Evolutionary conservation across 2,797 vertebrate species (phyloP), one percentile per base, ranked within the genome.

Genomic region (Sarcoramphus papa): DNA sequence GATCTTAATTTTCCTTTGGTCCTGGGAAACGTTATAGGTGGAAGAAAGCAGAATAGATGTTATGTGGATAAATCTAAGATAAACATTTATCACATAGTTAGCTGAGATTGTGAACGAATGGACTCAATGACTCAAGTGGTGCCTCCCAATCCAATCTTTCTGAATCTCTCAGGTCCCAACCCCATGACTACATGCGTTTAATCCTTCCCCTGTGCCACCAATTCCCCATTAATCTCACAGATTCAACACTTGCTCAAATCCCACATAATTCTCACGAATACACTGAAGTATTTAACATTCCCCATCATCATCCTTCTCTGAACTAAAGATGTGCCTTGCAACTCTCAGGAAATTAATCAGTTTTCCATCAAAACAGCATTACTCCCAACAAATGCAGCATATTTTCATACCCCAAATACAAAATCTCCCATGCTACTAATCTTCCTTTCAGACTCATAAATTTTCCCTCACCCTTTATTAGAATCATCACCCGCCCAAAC

Each of bases 381-480:
- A n/a, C 27, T 79, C 37, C 41, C 37, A 18, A 90, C 19, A 93
- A 91, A 86, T 41, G 40, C 67, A 90, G 31, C 30, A 9, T 89
- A 79, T 89, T 93, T 92, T 92, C 80, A 85, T 91, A 78, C 7
- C 19, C 50, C 33, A 47, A 74, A 56, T 47, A 82, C 57, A 89
- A 79, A 94, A 70, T 59, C 63, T 70, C 72, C 72, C 68, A 60
- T 78, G 64, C 41, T 77, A 83, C 54, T 85, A 90, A 82, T 76
- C 60, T 95, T 91, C 21, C 28, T 84, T 92, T 70, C 74, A 97
- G 80, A 94, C 31, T 88, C 85, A 95, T 76, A 93, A 79, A 73
- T 91, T 97, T 85, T 77, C 50, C 67, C n/a, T 87, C 80, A 82
- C 35, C 28, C 41, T 57, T 90, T 91, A 67, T 82, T 67, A 35